Evolutionary conservation across 2,888 invertebrate genomes (phyloP).

Genomic region (Acanthosepion lycidas): DNA sequence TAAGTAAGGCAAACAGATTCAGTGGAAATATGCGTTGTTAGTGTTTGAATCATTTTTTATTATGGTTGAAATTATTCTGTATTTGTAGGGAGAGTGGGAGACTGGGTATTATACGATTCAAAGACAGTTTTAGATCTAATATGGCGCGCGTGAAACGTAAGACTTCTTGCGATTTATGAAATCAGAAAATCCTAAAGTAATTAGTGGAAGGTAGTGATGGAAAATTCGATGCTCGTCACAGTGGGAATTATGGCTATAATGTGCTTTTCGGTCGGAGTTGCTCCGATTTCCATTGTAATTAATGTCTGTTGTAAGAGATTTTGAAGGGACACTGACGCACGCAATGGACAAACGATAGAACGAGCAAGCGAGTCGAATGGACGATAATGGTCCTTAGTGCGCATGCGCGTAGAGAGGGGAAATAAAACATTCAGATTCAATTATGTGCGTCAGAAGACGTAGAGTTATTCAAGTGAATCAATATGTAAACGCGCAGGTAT

Average conservation of each 20-base stretch:
- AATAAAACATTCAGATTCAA: not conserved
- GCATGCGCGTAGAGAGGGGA: not conserved
- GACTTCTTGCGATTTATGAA: not conserved
- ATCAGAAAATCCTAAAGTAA: not conserved
- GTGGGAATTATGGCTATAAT: not conserved
- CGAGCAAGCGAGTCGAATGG: not conserved
- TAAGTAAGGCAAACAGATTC: not conserved
- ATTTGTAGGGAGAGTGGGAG: not conserved
- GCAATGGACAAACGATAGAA: not conserved
- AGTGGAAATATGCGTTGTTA: not conserved
- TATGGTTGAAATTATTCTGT: not conserved
- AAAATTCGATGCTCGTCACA: not conserved
- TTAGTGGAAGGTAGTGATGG: conserved; percentile 15
- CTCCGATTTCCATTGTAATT: conserved; percentile 33
- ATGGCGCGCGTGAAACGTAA: not conserved
- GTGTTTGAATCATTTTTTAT: not conserved
- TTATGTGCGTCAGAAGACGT: not conserved
- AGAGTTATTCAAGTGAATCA: not conserved
- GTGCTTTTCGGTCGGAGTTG: not conserved
- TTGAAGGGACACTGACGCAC: not conserved
- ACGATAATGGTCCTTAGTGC: not conserved
- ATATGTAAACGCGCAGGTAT: not conserved
- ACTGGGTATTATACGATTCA: not conserved
- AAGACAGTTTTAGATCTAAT: not conserved
- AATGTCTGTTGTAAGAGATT: conserved; percentile 23